Evolutionary conservation across 2,113 vertebrate species (phyloP).

Genomic region (Channa argus): DNA sequence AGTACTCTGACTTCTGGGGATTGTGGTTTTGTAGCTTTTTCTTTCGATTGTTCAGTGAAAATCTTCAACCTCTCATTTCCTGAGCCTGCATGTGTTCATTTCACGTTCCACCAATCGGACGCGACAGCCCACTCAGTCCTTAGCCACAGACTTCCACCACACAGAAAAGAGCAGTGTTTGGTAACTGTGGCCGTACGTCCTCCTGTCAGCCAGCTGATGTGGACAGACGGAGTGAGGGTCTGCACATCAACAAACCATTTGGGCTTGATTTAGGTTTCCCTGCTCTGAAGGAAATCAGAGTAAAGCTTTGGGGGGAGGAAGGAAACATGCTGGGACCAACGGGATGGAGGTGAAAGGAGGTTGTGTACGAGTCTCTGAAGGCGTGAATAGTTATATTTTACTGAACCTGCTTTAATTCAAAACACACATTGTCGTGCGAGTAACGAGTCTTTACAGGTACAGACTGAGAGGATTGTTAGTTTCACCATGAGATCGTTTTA

Average conservation of each 20-base stretch:
- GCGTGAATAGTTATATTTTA: constrained; percentile 15
- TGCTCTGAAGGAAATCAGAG: constrained; percentile 29
- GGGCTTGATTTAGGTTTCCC: constrained; percentile 39
- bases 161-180: constrained; percentile 65
- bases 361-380: background rate
- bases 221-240: background rate
- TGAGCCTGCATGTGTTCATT: constrained; percentile 17
- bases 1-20: background rate
- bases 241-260: constrained; percentile 45
- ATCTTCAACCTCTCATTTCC: constrained; percentile 64
- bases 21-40: background rate
- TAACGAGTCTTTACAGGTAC: no score
- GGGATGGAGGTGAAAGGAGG: constrained; percentile 6
- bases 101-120: constrained; percentile 49
- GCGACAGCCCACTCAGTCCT: constrained; percentile 36
- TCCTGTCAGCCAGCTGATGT: constrained; percentile 22
- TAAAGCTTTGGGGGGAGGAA: constrained; percentile 4
- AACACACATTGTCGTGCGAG: no score
- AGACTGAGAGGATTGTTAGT: no score
- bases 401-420: background rate
- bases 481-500: no score
- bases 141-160: constrained; percentile 24
- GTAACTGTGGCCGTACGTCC: constrained; percentile 23
- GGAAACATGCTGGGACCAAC: background rate
- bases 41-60: constrained; percentile 40